Percentiles rank a stretch among this genome's conserved stretches.
These are phyloP conservation scores for Aptenodytes forsteri DNA, from an alignment of 2,113 vertebrate genomes.

Conservation along the genomic window DNA sequence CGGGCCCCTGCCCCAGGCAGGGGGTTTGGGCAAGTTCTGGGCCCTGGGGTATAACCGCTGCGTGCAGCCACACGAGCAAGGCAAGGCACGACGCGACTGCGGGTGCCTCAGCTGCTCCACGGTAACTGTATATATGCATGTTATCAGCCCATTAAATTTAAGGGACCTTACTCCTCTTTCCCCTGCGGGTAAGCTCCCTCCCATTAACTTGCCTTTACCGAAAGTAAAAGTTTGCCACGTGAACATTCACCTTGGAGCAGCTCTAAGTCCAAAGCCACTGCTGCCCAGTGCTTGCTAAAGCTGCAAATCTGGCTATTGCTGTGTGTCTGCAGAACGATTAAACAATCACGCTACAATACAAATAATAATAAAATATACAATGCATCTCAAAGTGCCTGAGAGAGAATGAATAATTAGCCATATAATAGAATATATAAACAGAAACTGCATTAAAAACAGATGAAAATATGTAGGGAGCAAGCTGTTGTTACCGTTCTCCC, in stretches of 20 bases:
- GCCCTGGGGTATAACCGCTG: background rate
- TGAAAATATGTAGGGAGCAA: background rate
- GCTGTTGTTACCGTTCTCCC: background rate
- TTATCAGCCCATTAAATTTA: too few relatives aligned
- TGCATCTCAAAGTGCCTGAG: background rate
- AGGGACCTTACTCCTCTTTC: background rate
- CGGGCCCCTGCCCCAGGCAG: background rate
- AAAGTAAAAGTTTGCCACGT: fast-evolving
- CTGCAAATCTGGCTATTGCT: background rate
- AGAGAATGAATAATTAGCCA: background rate
- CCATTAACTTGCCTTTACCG: background rate
- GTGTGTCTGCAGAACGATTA: background rate
- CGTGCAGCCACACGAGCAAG: fast-evolving
- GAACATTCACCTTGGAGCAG: background rate
- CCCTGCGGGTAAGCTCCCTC: background rate
- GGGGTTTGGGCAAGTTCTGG: background rate
- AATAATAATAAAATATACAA: background rate
- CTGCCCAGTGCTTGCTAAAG: background rate
- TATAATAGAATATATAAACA: background rate
- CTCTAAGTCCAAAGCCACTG: background rate
- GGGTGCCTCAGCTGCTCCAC: background rate
- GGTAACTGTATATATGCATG: fast-evolving
- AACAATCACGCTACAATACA: background rate
- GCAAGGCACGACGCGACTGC: fast-evolving
- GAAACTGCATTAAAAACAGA: background rate